Evolutionary conservation across 2,888 invertebrate species (phyloP), one percentile per base, ranked within the genome.

Genomic region (Lithophane socia): DNA sequence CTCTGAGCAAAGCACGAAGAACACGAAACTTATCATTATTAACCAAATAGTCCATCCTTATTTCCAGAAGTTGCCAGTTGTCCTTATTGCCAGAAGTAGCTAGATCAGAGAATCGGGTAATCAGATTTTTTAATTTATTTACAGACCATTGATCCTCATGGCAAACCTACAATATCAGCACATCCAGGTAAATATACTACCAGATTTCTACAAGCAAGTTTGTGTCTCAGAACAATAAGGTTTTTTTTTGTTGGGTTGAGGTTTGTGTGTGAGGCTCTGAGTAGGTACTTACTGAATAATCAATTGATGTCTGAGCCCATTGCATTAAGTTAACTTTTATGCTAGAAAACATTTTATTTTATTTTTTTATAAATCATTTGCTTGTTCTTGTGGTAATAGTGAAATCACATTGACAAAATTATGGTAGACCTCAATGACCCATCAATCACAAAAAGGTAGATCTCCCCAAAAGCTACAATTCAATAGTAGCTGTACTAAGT

Each of bases 131-230:
- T 70, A 54, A 54, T 16, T 76, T 79, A 81, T 87, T 88, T 97
- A 68, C 96, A 99, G 99, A 98, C 98, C 93, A 96, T 97, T 61
- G 98, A 98, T 91, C 98, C 98, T 0, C 93, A 96, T 89, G 99
- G 98, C 58, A 97, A 97, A 76, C 98, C 99, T 1, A 99, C 99
- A 0, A 91, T 98, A 73, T 99, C 99, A 1, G 99, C 99, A 8
- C 99, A 99, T 97, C 99, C 99, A 91, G 98, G 98, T 98, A 91
- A 88, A 70, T 73, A 61, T 49, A 42, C 37, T 24, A 42, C 16
- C 3, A 44, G 4, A 44, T 44, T 44, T 29, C 12, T 56, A 42
- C 8, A 24, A 42, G 0, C 10, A 24, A 29, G 0, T 60, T 42
- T 16, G 13, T 52, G 18, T 54, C 29, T 29, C 29, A 29, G 29